Conservation (phyloP, 2,113 vertebrate species). For the Piprites chloris region DNA sequence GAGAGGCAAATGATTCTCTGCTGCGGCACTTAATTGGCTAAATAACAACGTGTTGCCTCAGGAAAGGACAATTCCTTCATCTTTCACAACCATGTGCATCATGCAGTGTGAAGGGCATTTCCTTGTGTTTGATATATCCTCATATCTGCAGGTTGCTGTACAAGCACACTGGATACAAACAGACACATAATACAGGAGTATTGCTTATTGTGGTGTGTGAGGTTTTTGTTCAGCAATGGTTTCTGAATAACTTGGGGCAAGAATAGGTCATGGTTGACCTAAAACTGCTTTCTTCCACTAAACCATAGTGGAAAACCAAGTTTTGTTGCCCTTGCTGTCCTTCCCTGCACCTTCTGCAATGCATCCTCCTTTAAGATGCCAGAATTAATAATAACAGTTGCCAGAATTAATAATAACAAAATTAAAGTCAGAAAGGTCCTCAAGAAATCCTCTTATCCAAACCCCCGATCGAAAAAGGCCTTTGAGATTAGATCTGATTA, state of each 20-base stretch:
- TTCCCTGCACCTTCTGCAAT: background rate
- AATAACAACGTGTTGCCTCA: background rate
- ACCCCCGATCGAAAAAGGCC: background rate
- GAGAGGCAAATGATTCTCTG: background rate
- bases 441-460: background rate
- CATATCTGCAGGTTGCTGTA: background rate
- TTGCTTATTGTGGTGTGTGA: background rate
- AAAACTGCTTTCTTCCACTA: background rate
- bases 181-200: background rate
- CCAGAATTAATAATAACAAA: background rate
- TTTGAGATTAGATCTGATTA: background rate
- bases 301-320: too few relatives aligned
- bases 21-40: background rate
- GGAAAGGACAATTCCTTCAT: background rate
- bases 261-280: background rate
- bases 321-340: background rate
- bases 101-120: background rate
- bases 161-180: background rate
- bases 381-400: background rate
- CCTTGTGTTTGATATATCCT: background rate
- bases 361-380: background rate
- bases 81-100: background rate
- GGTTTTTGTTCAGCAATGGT: background rate
- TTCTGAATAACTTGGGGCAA: background rate
- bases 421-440: background rate